Evolutionary conservation across 2,888 invertebrate species (phyloP).

Genomic region (Nemotelus nigrinus): DNA sequence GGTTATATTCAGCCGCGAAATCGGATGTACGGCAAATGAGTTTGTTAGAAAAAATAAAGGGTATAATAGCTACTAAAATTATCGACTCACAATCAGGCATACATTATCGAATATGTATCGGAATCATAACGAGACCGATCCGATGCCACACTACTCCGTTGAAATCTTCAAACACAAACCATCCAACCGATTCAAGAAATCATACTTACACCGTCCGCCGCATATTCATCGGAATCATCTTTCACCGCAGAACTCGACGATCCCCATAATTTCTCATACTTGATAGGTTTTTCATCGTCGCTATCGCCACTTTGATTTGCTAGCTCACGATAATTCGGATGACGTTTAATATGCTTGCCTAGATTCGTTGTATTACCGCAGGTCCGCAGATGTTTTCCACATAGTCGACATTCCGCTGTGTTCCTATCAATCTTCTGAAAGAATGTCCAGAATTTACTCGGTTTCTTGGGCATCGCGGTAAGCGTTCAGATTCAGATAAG

Average conservation of each 20-base stretch:
- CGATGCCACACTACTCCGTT: not conserved
- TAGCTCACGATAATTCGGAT: conserved; percentile 28
- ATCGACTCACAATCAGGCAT: conserved; percentile 34
- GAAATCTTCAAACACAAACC: not conserved
- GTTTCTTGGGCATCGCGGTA: conserved; percentile 19
- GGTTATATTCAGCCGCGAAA: too few species aligned
- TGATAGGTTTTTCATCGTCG: conserved; percentile 20
- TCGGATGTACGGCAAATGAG: too few species aligned
- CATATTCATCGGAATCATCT: not conserved
- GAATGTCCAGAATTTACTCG: conserved; percentile 28
- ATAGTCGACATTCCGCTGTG: conserved; percentile 31
- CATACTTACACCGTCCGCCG: not conserved
- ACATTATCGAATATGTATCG: conserved; percentile 33
- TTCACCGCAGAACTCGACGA: not conserved
- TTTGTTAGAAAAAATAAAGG: not conserved
- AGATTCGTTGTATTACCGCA: conserved; percentile 38
- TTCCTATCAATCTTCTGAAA: conserved; percentile 24
- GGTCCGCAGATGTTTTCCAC: conserved; percentile 19
- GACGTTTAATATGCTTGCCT: conserved; percentile 30
- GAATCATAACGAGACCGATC: not conserved
- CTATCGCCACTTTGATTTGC: conserved; percentile 14
- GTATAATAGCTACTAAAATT: conserved; percentile 21
- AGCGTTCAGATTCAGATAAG: not conserved
- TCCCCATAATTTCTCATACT: conserved; percentile 5
- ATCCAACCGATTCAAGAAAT: not conserved